Evolutionary conservation across 2,797 vertebrate genomes (phyloP).

Genomic region (Sebastiscus tertius): DNA sequence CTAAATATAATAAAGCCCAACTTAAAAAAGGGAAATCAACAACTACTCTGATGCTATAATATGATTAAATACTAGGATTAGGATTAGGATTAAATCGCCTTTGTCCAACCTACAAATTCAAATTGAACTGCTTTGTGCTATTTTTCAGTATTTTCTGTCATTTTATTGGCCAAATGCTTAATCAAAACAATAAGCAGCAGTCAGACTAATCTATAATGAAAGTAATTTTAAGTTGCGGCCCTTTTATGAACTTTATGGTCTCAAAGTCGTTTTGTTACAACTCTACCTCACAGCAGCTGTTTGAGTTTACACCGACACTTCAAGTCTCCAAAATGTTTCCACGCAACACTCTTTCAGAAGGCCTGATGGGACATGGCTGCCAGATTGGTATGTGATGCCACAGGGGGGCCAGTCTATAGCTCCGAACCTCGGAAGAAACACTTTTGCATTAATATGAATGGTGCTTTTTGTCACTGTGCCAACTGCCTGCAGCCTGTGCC

Average conservation of each 20-base stretch:
- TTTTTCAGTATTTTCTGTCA: background rate
- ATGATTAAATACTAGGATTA: background rate
- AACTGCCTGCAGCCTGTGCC: conserved; percentile 41
- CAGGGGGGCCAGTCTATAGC: background rate
- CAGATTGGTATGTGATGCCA: background rate
- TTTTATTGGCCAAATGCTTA: background rate
- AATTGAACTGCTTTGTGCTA: background rate
- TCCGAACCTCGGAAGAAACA: conserved; percentile 16
- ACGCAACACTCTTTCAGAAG: background rate
- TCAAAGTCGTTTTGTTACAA: background rate
- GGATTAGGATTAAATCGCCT: background rate
- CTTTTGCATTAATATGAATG: conserved; percentile 27
- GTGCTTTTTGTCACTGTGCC: conserved; percentile 31
- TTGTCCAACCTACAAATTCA: background rate
- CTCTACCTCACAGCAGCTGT: background rate
- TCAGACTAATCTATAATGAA: background rate
- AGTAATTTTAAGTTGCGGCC: background rate
- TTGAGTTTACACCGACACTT: background rate
- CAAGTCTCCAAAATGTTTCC: background rate
- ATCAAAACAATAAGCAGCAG: background rate
- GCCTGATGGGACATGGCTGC: background rate
- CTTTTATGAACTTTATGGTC: background rate
- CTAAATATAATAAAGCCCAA: too few species aligned
- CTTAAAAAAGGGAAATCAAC: background rate
- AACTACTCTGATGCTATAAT: background rate